Evolutionary conservation across 2,113 vertebrate species (phyloP).

Genomic region (Glaucomys volans): DNA sequence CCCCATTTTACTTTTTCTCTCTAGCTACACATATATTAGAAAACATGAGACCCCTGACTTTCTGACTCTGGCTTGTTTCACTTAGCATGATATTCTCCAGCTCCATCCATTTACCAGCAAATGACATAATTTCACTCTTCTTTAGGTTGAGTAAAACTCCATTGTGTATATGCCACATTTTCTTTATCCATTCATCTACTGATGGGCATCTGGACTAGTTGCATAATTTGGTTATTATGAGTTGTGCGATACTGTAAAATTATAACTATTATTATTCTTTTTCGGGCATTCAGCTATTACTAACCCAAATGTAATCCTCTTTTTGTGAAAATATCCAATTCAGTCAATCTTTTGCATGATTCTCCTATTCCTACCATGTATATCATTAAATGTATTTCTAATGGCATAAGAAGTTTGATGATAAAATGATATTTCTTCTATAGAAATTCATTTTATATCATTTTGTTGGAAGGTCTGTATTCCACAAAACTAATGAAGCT

Average conservation of each 20-base stretch:
- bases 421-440: neutral
- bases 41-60: too few species aligned
- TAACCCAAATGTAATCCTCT: neutral
- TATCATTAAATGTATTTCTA: constrained; percentile 26
- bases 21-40: too few species aligned
- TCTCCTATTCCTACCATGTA: neutral
- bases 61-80: too few species aligned
- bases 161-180: too few species aligned
- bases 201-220: too few species aligned
- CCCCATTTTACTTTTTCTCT: too few species aligned
- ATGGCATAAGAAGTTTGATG: neutral
- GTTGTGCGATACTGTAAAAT: neutral
- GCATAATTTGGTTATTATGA: too few species aligned
- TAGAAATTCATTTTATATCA: neutral
- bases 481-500: neutral
- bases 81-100: too few species aligned
- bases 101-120: too few species aligned
- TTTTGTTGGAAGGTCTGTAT: neutral
- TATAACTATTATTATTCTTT: neutral
- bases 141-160: too few species aligned
- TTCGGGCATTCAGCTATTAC: neutral
- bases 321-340: neutral
- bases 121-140: too few species aligned
- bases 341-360: neutral
- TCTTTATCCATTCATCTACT: too few species aligned